phyloP scores from a whole-genome alignment of 37 sponge, comb jelly and placozoan species.

The Theonella swinhoei region DNA sequence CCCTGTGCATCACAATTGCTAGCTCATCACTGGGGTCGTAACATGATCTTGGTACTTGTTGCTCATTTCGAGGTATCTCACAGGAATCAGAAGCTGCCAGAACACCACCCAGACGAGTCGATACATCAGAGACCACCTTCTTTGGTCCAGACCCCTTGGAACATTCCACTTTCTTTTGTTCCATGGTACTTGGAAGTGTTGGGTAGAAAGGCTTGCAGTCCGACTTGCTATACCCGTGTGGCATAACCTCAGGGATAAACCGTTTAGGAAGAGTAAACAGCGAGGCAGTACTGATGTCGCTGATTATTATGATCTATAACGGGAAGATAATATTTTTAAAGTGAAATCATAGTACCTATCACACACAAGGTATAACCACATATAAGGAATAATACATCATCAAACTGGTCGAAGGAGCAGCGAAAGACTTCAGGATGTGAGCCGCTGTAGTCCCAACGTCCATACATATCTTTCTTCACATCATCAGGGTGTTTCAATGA shows the following conservation, averaged over 20 bases:
- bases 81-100: constrained; percentile 10
- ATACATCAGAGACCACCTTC: neutral
- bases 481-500: constrained; percentile 22
- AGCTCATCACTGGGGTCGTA: constrained; percentile 10
- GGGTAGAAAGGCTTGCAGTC: constrained; percentile 31
- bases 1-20: constrained; percentile 21
- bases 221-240: constrained; percentile 18
- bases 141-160: constrained; percentile 10
- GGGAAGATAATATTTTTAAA: too few relatives aligned
- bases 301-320: too few relatives aligned
- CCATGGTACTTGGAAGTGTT: constrained; percentile 19
- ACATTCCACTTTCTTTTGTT: constrained; percentile 6
- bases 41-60: constrained; percentile 1
- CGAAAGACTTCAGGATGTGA: constrained; percentile 6
- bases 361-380: too few relatives aligned
- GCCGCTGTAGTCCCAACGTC: constrained; percentile 2
- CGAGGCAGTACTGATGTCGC: too few relatives aligned
- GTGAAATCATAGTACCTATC: too few relatives aligned
- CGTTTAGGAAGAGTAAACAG: constrained; percentile 17
- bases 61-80: constrained; percentile 23
- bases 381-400: constrained; percentile 22
- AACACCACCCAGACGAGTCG: constrained; percentile 17
- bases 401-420: neutral
- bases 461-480: constrained; percentile 29
- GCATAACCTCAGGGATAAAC: neutral